Evolutionary conservation across 2,113 vertebrate genomes (phyloP).

Genomic region (Porphyrio hochstetteri): DNA sequence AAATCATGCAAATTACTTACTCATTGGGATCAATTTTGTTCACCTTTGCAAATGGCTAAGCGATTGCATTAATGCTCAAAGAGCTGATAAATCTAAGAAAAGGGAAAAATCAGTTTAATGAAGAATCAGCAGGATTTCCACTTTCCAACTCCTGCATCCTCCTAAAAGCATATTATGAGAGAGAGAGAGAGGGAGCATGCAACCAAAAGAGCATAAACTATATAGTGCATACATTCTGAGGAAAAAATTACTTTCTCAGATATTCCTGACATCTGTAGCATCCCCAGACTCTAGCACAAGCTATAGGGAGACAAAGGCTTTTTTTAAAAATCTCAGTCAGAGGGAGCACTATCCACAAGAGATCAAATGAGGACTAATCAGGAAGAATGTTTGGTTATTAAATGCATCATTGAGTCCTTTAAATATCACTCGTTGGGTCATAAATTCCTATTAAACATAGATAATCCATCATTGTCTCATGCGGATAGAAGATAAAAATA

Average conservation of each 20-base stretch:
- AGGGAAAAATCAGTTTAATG: not conserved
- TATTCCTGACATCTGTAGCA: not conserved
- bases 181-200: no score
- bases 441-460: constrained; percentile 68
- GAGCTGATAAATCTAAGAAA: not conserved
- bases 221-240: not conserved
- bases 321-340: not conserved
- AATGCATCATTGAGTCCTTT: constrained; percentile 71
- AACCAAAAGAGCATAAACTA: not conserved
- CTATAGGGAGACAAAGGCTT: not conserved
- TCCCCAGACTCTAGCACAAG: not conserved
- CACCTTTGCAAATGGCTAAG: not conserved
- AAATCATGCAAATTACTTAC: not conserved
- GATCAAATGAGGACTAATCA: constrained; percentile 72
- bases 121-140: not conserved
- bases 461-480: constrained; percentile 56
- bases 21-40: not conserved
- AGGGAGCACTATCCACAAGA: constrained; percentile 22
- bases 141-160: not conserved
- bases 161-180: not conserved
- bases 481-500: constrained; percentile 52
- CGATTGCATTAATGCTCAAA: not conserved
- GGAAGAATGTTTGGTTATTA: constrained; percentile 73
- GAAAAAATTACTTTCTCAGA: not conserved
- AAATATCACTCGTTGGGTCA: constrained; percentile 68